Evolutionary conservation across 2,888 invertebrate genomes (phyloP).

Genomic region (Himalopsyche tibetana): DNA sequence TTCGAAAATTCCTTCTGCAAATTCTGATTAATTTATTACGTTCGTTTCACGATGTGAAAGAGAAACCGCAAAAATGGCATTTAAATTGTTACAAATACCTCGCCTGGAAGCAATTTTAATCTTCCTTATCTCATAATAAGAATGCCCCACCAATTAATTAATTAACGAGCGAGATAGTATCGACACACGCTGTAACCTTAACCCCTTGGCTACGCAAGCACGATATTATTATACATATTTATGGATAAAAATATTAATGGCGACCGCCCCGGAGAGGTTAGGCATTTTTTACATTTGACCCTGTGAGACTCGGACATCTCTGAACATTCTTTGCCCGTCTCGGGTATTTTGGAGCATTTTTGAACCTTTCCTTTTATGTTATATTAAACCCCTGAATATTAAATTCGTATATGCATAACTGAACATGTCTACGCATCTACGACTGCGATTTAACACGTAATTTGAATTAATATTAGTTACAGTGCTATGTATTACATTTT

Average conservation of each 20-base stretch:
- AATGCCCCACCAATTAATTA: conserved; percentile 24
- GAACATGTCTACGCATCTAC: no score
- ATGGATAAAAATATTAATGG: conserved; percentile 5
- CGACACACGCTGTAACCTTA: conserved; percentile 16
- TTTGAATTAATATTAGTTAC: no score
- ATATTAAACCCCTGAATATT: conserved; percentile 2
- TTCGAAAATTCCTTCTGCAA: no score
- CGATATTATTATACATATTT: conserved; percentile 8
- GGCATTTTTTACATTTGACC: conserved; percentile 16
- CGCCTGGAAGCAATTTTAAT: neutral
- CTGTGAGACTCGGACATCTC: neutral
- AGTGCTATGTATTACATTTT: no score
- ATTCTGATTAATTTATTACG: neutral
- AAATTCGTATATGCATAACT: neutral
- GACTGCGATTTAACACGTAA: no score
- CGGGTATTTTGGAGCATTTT: conserved; percentile 1
- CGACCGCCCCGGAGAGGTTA: conserved; percentile 20
- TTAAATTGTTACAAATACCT: neutral
- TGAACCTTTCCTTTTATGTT: conserved; percentile 2
- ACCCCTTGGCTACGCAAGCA: neutral
- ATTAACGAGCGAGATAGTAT: conserved; percentile 6
- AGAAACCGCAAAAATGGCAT: conserved; percentile 5
- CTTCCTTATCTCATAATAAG: conserved; percentile 13
- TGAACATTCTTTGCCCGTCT: conserved; percentile 2
- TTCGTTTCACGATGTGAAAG: no score